Base-by-base conservation (phyloP, 2,888 invertebrate genomes). In the Pegoplata infirma region DNA sequence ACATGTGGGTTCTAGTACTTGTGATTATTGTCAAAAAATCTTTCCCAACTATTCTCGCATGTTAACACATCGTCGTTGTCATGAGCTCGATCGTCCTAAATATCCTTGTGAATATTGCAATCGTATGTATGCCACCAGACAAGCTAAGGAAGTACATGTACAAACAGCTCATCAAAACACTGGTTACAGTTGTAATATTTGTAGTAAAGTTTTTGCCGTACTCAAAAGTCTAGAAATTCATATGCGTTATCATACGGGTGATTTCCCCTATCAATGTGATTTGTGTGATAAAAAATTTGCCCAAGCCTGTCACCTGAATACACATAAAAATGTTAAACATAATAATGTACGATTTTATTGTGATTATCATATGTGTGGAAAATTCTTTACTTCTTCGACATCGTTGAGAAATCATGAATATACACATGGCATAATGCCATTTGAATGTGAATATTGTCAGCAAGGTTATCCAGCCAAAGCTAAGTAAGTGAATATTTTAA, bases 401-500 rank as follows among this genome's bases (percentile, higher is more conserved):
- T 82, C 86, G 4, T 66, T 86, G 10, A 79, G 86, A 4, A 84
- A 83, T 82, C 86, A 86, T 66, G 85, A 86, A 71, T 85, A 76
- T 55, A 78, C 82, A 0, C 85, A 86, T 47, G 77, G 84, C 23
- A 61, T 80, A 16, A 85, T 86, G 86, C 86, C 86, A 0, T 86
- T 86, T 47, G 84, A 85, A 53, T 86, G 86, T 67, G 61, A 72
- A 5, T 73, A 82, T 61, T 86, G 86, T 44, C 77, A 82, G 1
- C 76, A 81, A 16, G 84, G 84, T 7, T 86, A 83, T 78, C 84
- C 85, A 6, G 83, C 84, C 1, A 84, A 85, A 47, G 75, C 83
- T 8, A 86, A 86, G 86, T 86, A 47, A 81, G 81, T 59, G 14
- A 58, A 19, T 56, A 17, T 21, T 16, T 25, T 36, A 17, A 6